Evolutionary conservation across 2,888 invertebrate species (phyloP), one percentile per base, ranked within the genome.

Genomic region (Anticlea derivata): DNA sequence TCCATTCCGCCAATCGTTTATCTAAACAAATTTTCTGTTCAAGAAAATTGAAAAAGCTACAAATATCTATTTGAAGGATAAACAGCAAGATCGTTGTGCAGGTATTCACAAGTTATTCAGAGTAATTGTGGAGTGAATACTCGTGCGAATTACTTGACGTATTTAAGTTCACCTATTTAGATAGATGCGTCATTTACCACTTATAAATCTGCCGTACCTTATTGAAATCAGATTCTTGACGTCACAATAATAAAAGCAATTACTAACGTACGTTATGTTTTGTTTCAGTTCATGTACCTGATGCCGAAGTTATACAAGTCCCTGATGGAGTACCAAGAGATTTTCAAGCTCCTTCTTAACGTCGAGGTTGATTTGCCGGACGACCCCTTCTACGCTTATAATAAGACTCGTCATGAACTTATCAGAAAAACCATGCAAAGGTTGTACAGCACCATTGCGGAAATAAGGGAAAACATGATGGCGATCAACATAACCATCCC

Each of bases 401-500:
- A 86, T 59, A 69, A 78, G 83, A 65, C 89, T 64, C 72, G 80
- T 60, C 62, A 90, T 78, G 70, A 83, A 7, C 70, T 85, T 27
- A 80, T 92, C 40, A 74, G 75, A n/a, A 73, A 79, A 30, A 78
- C 84, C n/a, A 64, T 89, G 11, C 75, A 80, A 48, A 68, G 78
- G 75, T 78, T 94, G 39, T 79, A 92, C 60, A 93, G 93, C 74
- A 92, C 93, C 29, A 92, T 93, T 53, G 92, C 92, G 1, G 92
- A 92, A 58, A 74, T 91, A 26, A 77, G 77, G 24, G 86, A 85
- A 29, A 82, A 80, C 31, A 91, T 92, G 73, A 63, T 78, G 5
- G 75, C 63, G 3, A 86, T 75, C 46, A 86, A 73, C 68, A 81
- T 70, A 60, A 81, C 65, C 44, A 75, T 70, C 48, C 91, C 68